Evolutionary conservation across 2,797 vertebrate genomes (phyloP).

Genomic region (Rhabdophis nuchalis): DNA sequence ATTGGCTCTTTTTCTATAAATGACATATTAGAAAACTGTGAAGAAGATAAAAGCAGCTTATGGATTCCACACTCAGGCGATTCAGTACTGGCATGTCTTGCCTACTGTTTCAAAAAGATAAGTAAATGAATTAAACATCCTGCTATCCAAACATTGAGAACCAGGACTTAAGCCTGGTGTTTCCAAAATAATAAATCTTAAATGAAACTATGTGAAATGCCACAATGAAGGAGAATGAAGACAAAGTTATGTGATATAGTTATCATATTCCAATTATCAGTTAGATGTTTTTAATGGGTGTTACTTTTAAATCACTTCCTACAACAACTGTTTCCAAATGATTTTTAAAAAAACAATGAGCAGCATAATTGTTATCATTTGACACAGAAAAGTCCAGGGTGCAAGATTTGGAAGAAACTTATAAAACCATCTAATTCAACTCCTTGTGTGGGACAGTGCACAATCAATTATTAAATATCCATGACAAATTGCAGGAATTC

Average conservation of each 20-base stretch:
- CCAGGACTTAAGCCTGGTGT: constrained; percentile 66
- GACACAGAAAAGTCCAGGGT: neutral
- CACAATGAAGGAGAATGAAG: constrained; percentile 66
- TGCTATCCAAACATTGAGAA: constrained; percentile 64
- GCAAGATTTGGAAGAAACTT: neutral
- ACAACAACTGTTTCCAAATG: constrained; percentile 50
- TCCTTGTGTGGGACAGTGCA: neutral
- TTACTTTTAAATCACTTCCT: constrained; percentile 51
- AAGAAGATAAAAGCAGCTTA: constrained; percentile 44
- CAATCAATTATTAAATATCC: neutral
- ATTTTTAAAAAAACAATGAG: constrained; percentile 53
- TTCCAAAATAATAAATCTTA: constrained; percentile 69
- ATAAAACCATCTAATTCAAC: neutral
- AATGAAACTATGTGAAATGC: constrained; percentile 72
- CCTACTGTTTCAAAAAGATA: constrained; percentile 55
- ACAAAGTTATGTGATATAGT: constrained; percentile 67
- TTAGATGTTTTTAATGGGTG: constrained; percentile 53
- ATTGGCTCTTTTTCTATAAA: constrained; percentile 44
- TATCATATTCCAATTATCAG: constrained; percentile 54
- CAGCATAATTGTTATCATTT: neutral
- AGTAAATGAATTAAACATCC: constrained; percentile 64
- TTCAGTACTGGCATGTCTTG: constrained; percentile 52
- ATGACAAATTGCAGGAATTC: neutral
- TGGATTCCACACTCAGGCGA: constrained; percentile 40
- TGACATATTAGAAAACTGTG: constrained; percentile 40